Conservation (phyloP, 1,140 invertebrate species). For the Calephelis nemesis region DNA sequence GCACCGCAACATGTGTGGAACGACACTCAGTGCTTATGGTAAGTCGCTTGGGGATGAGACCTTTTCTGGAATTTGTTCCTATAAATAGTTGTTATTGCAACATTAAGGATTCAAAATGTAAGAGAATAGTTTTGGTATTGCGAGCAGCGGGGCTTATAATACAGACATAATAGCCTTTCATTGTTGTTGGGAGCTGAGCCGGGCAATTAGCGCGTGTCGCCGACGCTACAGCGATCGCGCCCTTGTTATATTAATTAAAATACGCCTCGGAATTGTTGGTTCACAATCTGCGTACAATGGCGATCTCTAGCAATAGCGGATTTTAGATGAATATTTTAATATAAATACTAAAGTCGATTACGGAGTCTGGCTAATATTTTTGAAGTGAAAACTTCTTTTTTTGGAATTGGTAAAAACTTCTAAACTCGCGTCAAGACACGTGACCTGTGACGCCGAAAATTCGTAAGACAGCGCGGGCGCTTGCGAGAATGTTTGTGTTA, state of each 20-base stretch:
- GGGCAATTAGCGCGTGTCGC: slow-evolving; percentile 28
- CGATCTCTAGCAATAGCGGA: slow-evolving; percentile 10
- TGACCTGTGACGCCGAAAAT: too few species aligned
- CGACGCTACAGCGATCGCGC: slow-evolving; percentile 6
- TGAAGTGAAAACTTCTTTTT: too few species aligned
- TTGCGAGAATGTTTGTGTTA: too few species aligned
- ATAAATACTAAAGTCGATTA: not conserved
- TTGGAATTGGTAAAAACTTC: too few species aligned
- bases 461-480: too few species aligned
- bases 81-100: not conserved
- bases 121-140: slow-evolving; percentile 14
- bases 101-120: not conserved
- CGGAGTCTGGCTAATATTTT: too few species aligned
- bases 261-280: slow-evolving; percentile 17
- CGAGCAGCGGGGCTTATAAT: slow-evolving; percentile 16
- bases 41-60: too few species aligned
- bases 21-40: too few species aligned
- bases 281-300: slow-evolving; percentile 12
- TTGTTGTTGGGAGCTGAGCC: slow-evolving; percentile 25
- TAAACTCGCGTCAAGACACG: too few species aligned
- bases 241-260: slow-evolving; percentile 26
- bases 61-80: too few species aligned
- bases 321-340: slow-evolving; percentile 13
- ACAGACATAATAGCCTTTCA: slow-evolving; percentile 26
- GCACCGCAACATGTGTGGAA: too few species aligned